These are phyloP conservation scores for Bugulina stolonifera DNA, from an alignment of 2,888 invertebrate genomes.

Conservation along the genomic window DNA sequence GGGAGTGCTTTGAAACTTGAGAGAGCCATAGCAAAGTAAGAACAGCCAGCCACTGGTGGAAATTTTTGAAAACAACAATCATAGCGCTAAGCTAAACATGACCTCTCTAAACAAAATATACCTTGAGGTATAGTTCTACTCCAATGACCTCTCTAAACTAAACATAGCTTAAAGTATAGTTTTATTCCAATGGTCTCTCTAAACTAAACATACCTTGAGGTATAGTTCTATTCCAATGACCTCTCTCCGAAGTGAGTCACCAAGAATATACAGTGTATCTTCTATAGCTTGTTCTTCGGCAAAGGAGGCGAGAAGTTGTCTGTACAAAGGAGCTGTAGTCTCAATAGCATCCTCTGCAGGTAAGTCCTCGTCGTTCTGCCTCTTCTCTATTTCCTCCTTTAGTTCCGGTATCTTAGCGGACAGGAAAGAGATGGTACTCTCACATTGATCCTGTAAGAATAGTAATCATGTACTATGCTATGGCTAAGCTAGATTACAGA, in stretches of 20 bases:
- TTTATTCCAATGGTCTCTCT: too few relatives aligned
- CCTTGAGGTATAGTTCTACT: conserved; percentile 87
- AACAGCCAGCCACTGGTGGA: too few relatives aligned
- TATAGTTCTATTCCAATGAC: conserved; percentile 93
- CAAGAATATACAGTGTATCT: conserved; percentile 96
- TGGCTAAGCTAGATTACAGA: too few relatives aligned
- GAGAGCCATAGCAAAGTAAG: too few relatives aligned
- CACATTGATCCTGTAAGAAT: conserved; percentile 72
- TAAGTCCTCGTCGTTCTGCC: conserved; percentile 43
- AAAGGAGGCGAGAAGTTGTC: conserved; percentile 86
- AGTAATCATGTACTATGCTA: too few relatives aligned
- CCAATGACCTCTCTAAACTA: too few relatives aligned
- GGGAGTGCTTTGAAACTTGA: too few relatives aligned
- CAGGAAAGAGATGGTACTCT: conserved; percentile 74
- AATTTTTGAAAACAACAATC: too few relatives aligned
- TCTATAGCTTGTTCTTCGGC: conserved; percentile 96
- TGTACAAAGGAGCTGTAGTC: conserved; percentile 89
- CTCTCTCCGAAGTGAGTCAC: conserved; percentile 83
- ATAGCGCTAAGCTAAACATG: too few relatives aligned
- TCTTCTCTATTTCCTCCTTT: conserved; percentile 40
- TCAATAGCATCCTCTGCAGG: conserved; percentile 95
- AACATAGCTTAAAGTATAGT: too few relatives aligned
- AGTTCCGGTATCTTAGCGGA: conserved; percentile 60
- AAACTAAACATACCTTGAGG: too few relatives aligned
- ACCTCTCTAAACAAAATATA: too few relatives aligned